Evolutionary conservation across 2,113 vertebrate genomes (phyloP).

Genomic region (Hystrix cristata): DNA sequence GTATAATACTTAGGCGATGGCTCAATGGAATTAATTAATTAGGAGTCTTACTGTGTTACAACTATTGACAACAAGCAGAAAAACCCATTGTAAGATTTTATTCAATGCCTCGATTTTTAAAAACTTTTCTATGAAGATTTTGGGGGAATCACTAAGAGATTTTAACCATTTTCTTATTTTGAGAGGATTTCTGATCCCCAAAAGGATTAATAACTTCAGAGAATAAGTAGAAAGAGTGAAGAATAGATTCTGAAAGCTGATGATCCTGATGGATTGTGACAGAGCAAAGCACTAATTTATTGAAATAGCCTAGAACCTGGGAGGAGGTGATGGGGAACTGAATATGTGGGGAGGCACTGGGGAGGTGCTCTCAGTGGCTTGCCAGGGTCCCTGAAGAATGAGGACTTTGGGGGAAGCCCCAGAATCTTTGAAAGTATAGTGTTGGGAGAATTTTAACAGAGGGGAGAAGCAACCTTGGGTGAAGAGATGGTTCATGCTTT

Average conservation of each 20-base stretch:
- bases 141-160: not conserved
- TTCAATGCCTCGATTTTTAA: not conserved
- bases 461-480: not conserved
- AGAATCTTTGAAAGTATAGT: not conserved
- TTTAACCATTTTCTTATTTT: not conserved
- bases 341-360: no score
- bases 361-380: accelerated
- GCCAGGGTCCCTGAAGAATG: no score
- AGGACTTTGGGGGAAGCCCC: not conserved
- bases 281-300: not conserved
- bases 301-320: not conserved
- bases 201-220: not conserved
- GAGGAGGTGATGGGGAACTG: not conserved
- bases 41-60: not conserved
- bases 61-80: not conserved
- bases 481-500: not conserved
- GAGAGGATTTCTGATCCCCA: not conserved
- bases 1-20: not conserved
- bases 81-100: not conserved
- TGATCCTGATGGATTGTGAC: not conserved
- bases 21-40: not conserved
- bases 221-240: not conserved
- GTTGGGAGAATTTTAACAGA: not conserved
- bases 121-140: not conserved
- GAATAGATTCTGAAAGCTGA: accelerated